Evolutionary conservation across 1,140 invertebrate genomes (phyloP).

Genomic region (Atta texana): DNA sequence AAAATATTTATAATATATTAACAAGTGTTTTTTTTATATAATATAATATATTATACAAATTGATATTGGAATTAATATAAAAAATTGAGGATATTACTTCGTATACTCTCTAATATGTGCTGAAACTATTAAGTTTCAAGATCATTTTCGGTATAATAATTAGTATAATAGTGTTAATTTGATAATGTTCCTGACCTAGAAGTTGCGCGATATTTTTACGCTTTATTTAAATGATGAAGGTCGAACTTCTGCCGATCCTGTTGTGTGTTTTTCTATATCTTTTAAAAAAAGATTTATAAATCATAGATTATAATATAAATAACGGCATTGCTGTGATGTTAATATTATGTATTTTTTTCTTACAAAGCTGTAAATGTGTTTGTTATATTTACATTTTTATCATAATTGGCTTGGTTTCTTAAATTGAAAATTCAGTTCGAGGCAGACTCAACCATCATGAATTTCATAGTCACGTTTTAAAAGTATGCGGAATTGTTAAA

Average conservation of each 20-base stretch:
- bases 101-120: neutral
- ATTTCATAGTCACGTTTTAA: neutral
- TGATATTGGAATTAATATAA: no score
- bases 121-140: neutral
- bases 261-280: neutral
- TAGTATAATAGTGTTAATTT: neutral
- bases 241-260: neutral
- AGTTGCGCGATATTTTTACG: neutral
- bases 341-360: slow-evolving; percentile 32
- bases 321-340: neutral
- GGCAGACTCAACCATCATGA: neutral
- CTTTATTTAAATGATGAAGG: slow-evolving; percentile 28
- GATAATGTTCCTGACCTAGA: neutral
- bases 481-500: neutral
- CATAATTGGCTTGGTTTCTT: neutral
- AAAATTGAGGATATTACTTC: neutral
- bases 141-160: neutral
- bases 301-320: slow-evolving; percentile 5
- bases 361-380: neutral
- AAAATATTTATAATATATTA: neutral
- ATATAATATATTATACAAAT: no score
- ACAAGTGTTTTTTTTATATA: no score
- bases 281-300: neutral
- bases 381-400: slow-evolving; percentile 19
- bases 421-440: slow-evolving; percentile 17